Evolutionary conservation across 2,113 vertebrate species (phyloP).

Genomic region (Geococcyx californianus): DNA sequence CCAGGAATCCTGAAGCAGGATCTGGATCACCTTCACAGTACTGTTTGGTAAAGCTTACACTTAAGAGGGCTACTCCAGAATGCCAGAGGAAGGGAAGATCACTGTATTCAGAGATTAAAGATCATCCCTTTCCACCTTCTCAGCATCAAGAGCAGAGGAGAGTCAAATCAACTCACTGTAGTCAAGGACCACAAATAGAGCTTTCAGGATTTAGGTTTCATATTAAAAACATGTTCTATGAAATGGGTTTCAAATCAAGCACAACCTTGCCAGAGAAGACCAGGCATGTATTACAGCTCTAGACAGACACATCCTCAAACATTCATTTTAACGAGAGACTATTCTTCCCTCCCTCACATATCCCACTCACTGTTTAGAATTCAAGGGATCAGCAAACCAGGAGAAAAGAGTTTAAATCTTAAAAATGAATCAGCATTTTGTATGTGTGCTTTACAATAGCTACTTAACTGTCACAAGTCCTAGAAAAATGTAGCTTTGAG

Average conservation of each 20-base stretch:
- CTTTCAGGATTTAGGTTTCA: background rate
- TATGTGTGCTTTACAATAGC: background rate
- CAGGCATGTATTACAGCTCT: background rate
- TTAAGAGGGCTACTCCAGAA: background rate
- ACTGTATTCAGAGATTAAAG: background rate
- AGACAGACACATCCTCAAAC: background rate
- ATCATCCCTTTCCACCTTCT: background rate
- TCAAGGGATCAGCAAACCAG: background rate
- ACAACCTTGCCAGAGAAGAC: background rate
- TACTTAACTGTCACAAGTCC: background rate
- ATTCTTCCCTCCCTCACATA: background rate
- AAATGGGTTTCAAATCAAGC: background rate
- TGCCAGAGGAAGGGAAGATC: background rate
- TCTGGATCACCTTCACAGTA: background rate
- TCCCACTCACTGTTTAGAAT: background rate
- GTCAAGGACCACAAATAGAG: background rate
- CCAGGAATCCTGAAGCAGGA: background rate
- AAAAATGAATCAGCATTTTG: background rate
- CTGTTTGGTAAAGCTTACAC: background rate
- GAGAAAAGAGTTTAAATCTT: background rate
- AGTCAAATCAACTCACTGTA: background rate
- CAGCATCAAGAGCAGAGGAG: background rate
- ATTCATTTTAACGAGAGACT: background rate
- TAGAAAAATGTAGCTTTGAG: background rate
- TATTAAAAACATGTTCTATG: background rate